Evolutionary conservation across 2,888 invertebrate genomes (phyloP).

Genomic region (Poecilus cupreus): DNA sequence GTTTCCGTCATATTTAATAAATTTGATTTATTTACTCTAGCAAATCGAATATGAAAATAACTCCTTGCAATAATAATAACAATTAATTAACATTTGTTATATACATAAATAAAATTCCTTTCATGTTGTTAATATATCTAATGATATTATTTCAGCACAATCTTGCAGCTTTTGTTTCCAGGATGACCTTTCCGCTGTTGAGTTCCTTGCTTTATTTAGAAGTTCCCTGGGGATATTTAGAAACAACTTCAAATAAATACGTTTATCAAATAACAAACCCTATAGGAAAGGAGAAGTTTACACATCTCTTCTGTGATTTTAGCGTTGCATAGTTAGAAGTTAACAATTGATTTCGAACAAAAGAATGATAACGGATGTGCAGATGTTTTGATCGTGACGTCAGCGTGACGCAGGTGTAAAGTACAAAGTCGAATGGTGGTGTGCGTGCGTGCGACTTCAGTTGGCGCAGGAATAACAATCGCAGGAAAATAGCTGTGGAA

Average conservation of each 20-base stretch:
- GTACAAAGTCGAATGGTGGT: constrained; percentile 23
- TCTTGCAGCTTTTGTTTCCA: too few relatives aligned
- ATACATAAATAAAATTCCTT: too few relatives aligned
- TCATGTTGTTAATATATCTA: too few relatives aligned
- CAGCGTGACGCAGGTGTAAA: constrained; percentile 46
- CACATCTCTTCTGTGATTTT: background rate
- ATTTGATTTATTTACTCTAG: background rate
- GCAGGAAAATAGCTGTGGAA: background rate
- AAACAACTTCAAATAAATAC: too few relatives aligned
- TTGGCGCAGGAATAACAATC: constrained; percentile 25
- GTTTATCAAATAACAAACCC: too few relatives aligned
- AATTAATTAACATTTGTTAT: too few relatives aligned
- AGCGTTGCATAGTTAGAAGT: constrained; percentile 12
- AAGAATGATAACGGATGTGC: constrained; percentile 36
- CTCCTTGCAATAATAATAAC: background rate
- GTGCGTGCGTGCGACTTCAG: constrained; percentile 23
- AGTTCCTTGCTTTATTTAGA: too few relatives aligned
- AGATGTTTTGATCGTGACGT: constrained; percentile 48
- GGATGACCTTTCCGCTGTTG: too few relatives aligned
- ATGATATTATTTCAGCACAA: too few relatives aligned
- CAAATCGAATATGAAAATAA: background rate
- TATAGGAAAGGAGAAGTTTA: too few relatives aligned
- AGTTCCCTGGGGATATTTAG: too few relatives aligned
- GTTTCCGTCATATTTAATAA: constrained; percentile 13
- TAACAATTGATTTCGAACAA: constrained; percentile 27